Conservation (phyloP, 2,113 vertebrate genomes). For the Toxostoma redivivum region DNA sequence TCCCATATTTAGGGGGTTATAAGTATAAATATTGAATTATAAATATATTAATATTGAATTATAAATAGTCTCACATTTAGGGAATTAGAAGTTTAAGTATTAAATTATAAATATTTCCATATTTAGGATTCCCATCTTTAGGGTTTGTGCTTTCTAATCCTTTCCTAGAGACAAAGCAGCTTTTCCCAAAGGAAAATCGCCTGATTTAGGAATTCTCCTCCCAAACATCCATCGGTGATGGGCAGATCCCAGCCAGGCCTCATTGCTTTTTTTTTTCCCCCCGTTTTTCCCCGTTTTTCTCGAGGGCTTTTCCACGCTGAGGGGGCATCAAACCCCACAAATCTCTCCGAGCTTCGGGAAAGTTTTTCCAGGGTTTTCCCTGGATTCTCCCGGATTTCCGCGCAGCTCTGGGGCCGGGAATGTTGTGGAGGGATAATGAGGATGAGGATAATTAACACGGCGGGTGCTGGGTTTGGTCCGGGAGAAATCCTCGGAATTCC, state of each 20-base stretch:
- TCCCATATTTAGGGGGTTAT: no score
- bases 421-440: not conserved
- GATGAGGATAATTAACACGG: not conserved
- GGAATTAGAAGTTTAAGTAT: no score
- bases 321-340: fast-evolving
- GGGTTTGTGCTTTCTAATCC: not conserved
- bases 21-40: no score
- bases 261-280: not conserved
- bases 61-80: no score
- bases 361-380: not conserved
- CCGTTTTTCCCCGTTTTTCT: not conserved
- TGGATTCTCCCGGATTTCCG: not conserved
- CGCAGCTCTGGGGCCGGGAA: not conserved
- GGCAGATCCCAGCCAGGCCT: not conserved
- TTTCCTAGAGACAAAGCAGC: fast-evolving
- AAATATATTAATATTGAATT: no score
- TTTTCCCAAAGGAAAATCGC: not conserved
- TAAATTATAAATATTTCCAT: no score
- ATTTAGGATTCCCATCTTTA: not conserved
- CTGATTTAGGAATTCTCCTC: not conserved
- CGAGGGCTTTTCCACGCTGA: fast-evolving
- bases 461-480: not conserved
- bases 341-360: fast-evolving
- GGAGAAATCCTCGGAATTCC: not conserved
- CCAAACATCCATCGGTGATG: fast-evolving